Evolutionary conservation across 1,140 invertebrate genomes (phyloP).

Genomic region (Macrocentrus cingulum): DNA sequence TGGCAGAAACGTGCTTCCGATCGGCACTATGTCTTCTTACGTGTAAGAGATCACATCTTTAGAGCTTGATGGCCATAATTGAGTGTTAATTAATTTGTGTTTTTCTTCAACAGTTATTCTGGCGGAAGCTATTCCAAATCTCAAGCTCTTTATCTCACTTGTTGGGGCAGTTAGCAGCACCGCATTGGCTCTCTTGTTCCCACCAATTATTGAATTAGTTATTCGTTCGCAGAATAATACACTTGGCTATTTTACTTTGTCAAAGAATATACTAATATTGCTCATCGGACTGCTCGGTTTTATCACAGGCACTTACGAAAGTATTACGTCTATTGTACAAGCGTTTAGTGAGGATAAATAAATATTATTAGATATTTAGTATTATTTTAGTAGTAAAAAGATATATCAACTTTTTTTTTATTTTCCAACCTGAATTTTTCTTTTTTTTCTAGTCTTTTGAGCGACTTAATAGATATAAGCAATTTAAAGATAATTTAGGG

Average conservation of each 20-base stretch:
- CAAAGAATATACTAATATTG: constrained; percentile 69
- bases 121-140: constrained; percentile 78
- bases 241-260: constrained; percentile 50
- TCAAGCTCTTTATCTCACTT: constrained; percentile 86
- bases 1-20: constrained; percentile 67
- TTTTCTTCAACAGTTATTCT: constrained; percentile 70
- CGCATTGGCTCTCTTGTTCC: constrained; percentile 83
- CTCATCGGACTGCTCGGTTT: constrained; percentile 72
- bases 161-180: constrained; percentile 88
- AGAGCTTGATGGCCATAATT: no score
- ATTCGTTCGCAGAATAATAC: constrained; percentile 59
- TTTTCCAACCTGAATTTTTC: no score
- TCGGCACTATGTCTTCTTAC: constrained; percentile 69
- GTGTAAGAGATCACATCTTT: constrained; percentile 68
- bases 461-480: not conserved
- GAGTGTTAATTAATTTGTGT: not conserved
- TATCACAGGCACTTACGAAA: constrained; percentile 73
- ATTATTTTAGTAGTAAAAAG: not conserved
- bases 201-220: constrained; percentile 82
- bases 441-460: constrained; percentile 8
- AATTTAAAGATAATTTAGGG: no score
- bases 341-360: constrained; percentile 38
- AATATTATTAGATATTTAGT: constrained; percentile 2
- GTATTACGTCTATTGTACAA: constrained; percentile 64
- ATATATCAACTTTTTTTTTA: no score